These are phyloP conservation scores for Haemorhous mexicanus DNA, from an alignment of 2,113 vertebrate genomes.

Conservation along the genomic window DNA sequence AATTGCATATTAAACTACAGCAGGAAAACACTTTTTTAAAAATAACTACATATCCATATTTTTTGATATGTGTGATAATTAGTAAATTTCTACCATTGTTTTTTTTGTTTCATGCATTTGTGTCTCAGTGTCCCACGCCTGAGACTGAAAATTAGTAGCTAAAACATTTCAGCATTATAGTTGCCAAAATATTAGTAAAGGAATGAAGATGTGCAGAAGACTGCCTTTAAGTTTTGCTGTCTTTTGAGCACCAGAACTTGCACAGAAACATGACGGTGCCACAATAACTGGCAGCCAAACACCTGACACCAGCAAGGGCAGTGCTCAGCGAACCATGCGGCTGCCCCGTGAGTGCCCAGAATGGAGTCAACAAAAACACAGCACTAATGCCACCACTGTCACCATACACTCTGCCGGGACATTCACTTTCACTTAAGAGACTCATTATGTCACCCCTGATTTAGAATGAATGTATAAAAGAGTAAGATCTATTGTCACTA, in stretches of 20 bases:
- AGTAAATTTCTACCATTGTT: neutral
- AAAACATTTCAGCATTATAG: neutral
- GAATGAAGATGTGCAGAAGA: neutral
- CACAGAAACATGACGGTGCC: neutral
- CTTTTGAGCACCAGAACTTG: neutral
- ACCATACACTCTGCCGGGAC: rapidly evolving
- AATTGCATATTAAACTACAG: neutral
- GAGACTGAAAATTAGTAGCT: neutral
- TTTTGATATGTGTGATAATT: neutral
- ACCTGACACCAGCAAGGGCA: neutral
- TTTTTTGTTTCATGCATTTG: neutral
- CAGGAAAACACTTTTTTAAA: neutral
- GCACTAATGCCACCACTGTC: neutral
- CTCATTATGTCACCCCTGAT: neutral
- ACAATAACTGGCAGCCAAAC: neutral
- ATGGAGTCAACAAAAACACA: neutral
- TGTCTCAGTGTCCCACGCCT: neutral
- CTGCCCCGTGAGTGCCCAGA: neutral
- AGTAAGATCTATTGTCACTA: neutral
- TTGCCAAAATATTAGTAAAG: neutral
- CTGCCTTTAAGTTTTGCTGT: neutral
- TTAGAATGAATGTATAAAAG: neutral
- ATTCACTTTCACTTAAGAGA: neutral
- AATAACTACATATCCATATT: neutral
- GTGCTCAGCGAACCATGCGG: neutral